Conservation (phyloP, 2,797 vertebrate genomes). For the Urosaurus nigricauda region DNA sequence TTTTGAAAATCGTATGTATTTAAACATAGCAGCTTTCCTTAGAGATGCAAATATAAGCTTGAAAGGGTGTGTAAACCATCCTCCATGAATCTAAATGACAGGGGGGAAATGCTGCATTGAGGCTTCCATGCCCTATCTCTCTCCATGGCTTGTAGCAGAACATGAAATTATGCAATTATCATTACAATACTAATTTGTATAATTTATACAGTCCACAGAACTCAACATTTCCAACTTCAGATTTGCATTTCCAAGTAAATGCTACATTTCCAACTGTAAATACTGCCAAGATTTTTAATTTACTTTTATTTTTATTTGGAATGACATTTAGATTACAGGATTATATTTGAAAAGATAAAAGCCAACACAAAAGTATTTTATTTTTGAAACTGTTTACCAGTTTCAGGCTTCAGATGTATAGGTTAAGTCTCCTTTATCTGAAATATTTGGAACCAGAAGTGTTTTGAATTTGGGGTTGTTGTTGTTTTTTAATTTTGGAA, state of each 20-base stretch:
- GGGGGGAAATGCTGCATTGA: not conserved
- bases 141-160: not conserved
- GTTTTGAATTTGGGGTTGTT: too few species aligned
- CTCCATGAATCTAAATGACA: not conserved
- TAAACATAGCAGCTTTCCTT: not conserved
- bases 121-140: not conserved
- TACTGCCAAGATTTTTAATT: too few species aligned
- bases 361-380: not conserved
- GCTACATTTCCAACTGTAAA: too few species aligned
- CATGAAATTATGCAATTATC: not conserved
- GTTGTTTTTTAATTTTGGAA: too few species aligned
- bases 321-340: too few species aligned
- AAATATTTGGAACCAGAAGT: too few species aligned
- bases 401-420: not conserved
- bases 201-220: not conserved
- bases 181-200: not conserved
- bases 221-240: not conserved
- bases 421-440: too few species aligned
- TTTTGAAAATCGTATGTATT: not conserved
- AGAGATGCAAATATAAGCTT: not conserved
- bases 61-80: not conserved
- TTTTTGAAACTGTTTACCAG: not conserved
- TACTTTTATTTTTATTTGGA: not conserved
- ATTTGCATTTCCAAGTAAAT: not conserved
- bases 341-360: not conserved